These are phyloP conservation scores for Sardinella longiceps DNA, from an alignment of 2,797 vertebrate species.

Conservation along the genomic window DNA sequence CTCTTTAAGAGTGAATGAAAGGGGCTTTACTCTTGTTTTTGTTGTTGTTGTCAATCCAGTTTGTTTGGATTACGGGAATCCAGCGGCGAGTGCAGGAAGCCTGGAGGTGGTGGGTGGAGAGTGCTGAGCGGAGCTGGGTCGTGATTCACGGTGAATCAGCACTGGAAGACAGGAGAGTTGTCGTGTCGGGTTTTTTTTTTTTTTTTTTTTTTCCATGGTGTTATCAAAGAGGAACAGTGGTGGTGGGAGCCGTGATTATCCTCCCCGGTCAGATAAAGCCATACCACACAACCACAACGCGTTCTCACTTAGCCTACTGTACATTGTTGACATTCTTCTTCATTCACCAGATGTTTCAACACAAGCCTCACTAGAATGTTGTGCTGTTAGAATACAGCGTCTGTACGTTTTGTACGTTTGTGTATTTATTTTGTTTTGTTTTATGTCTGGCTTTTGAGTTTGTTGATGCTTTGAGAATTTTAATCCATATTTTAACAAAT, in stretches of 20 bases:
- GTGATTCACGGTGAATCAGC: conserved; percentile 2
- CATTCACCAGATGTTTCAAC: background rate
- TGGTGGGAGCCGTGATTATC: background rate
- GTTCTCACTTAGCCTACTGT: too few species aligned
- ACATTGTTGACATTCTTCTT: background rate
- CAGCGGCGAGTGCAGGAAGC: background rate
- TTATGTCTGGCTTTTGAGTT: too few species aligned
- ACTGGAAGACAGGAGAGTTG: background rate
- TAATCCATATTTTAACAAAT: too few species aligned
- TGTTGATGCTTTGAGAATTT: too few species aligned
- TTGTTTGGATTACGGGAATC: background rate
- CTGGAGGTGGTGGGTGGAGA: background rate
- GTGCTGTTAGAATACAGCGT: background rate
- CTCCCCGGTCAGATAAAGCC: too few species aligned
- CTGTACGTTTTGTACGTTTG: background rate
- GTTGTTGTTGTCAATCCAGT: background rate
- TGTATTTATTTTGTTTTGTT: background rate
- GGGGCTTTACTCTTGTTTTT: background rate
- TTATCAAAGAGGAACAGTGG: background rate
- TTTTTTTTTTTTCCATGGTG: background rate
- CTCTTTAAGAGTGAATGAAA: background rate
- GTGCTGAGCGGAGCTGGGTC: background rate
- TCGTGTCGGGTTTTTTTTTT: background rate
- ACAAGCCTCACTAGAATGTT: too few species aligned
- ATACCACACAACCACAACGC: background rate